A percentile compares a stretch with the other conserved stretches of the same genome.
phyloP scores from a whole-genome alignment of 2,888 invertebrate genomes.

The Sphecodes monilicornis region DNA sequence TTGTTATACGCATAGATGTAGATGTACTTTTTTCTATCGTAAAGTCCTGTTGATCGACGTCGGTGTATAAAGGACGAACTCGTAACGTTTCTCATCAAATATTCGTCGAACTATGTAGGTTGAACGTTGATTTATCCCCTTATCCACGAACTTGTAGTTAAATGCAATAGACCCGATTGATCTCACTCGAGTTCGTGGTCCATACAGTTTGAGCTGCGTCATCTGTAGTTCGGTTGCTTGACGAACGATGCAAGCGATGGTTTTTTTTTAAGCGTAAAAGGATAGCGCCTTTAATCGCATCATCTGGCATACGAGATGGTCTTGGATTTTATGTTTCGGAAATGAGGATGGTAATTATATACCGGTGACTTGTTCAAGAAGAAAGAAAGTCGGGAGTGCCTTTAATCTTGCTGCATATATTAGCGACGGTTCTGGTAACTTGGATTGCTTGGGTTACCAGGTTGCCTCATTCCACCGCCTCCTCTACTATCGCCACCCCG shows the following conservation, averaged over 20 bases:
- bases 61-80: slow-evolving; percentile 71
- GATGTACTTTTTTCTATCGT: slow-evolving; percentile 52
- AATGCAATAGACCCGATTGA: slow-evolving; percentile 47
- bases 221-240: slow-evolving; percentile 68
- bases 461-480: slow-evolving; percentile 80
- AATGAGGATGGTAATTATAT: slow-evolving; percentile 66
- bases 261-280: slow-evolving; percentile 68
- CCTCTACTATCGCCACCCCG: slow-evolving; percentile 81
- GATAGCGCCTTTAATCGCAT: slow-evolving; percentile 63
- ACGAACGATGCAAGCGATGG: slow-evolving; percentile 69
- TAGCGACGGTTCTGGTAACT: slow-evolving; percentile 82
- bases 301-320: slow-evolving; percentile 66
- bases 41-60: slow-evolving; percentile 64
- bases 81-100: slow-evolving; percentile 55
- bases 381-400: slow-evolving; percentile 51
- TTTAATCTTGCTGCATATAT: slow-evolving; percentile 61
- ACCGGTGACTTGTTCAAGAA: slow-evolving; percentile 67
- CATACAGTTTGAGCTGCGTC: slow-evolving; percentile 69
- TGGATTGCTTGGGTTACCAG: slow-evolving; percentile 79
- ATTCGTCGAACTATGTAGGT: slow-evolving; percentile 43
- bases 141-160: slow-evolving; percentile 51
- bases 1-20: slow-evolving; percentile 42
- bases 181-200: slow-evolving; percentile 65
- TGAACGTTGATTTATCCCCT: slow-evolving; percentile 50
- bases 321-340: slow-evolving; percentile 63